Conservation (phyloP, 2,113 vertebrate genomes). For the Butorides virescens region DNA sequence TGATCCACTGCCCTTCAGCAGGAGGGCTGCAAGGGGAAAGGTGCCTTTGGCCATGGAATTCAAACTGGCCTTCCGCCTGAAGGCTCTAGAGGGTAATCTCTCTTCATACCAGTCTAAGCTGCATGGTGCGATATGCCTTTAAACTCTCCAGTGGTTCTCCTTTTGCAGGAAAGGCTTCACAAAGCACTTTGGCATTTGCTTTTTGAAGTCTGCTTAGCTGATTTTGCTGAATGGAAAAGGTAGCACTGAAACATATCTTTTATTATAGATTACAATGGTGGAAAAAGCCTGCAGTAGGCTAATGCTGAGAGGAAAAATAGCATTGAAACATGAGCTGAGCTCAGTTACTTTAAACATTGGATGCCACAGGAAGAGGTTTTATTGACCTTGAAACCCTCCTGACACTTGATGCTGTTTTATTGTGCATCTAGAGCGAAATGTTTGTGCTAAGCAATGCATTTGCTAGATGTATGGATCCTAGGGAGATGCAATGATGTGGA, state of each 20-base stretch:
- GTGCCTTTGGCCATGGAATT: neutral
- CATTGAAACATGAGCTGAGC: slow-evolving; percentile 15
- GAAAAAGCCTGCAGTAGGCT: slow-evolving; percentile 24
- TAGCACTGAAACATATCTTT: slow-evolving; percentile 22
- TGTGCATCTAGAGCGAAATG: neutral
- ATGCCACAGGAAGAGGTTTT: slow-evolving; percentile 24
- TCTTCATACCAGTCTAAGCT: neutral
- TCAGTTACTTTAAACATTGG: slow-evolving; percentile 40
- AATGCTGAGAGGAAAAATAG: slow-evolving; percentile 41
- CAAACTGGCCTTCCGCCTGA: neutral
- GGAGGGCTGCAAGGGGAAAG: neutral
- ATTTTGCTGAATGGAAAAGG: slow-evolving; percentile 37
- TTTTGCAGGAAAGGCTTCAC: neutral
- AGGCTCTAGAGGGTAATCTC: neutral
- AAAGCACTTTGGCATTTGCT: slow-evolving; percentile 17
- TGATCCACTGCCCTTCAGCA: neutral
- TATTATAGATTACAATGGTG: slow-evolving; percentile 30
- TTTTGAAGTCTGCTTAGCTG: slow-evolving; percentile 40
- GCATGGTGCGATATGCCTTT: slow-evolving; percentile 8
- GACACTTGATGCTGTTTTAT: slow-evolving; percentile 1
- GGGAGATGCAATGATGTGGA: neutral
- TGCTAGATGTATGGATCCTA: neutral
- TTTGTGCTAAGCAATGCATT: slow-evolving; percentile 9
- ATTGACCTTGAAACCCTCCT: slow-evolving; percentile 9
- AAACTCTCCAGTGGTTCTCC: slow-evolving; percentile 11